Conservation (phyloP, 2,888 invertebrate species). For the Macropis europaea region DNA sequence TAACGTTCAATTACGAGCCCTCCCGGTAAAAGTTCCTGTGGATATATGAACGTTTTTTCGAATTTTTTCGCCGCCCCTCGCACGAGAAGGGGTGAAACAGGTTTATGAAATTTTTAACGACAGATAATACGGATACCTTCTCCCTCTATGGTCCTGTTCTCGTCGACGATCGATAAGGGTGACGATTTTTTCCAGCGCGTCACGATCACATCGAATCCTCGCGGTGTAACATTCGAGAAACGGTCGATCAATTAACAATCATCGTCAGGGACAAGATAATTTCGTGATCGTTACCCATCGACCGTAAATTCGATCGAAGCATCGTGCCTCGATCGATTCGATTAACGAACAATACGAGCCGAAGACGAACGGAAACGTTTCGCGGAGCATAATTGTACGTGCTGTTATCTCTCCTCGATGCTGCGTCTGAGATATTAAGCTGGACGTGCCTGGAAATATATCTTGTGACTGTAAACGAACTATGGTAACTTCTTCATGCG, state of each 20-base stretch:
- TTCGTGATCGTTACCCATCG: constrained; percentile 67
- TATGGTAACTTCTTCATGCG: too few relatives aligned
- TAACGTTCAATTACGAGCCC: constrained; percentile 51
- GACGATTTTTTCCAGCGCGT: constrained; percentile 7
- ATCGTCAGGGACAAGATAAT: constrained; percentile 57
- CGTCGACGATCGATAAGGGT: neutral
- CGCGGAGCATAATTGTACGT: constrained; percentile 20
- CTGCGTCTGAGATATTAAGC: too few relatives aligned
- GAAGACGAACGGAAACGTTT: constrained; percentile 53
- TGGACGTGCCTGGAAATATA: too few relatives aligned
- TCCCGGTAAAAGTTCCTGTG: constrained; percentile 36
- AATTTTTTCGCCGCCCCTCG: constrained; percentile 13
- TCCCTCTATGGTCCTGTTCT: too few relatives aligned
- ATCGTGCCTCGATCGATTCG: constrained; percentile 67
- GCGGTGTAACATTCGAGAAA: constrained; percentile 3
- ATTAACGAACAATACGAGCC: constrained; percentile 63
- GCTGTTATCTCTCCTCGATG: constrained; percentile 11
- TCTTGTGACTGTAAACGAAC: too few relatives aligned
- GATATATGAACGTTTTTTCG: constrained; percentile 42
- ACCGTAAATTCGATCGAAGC: constrained; percentile 60
- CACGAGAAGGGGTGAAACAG: constrained; percentile 18
- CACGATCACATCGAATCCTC: neutral
- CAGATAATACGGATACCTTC: neutral
- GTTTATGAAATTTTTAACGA: constrained; percentile 42
- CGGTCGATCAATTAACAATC: constrained; percentile 60